phyloP scores from a whole-genome alignment of 23 tunicate genomes.

The Halocynthia roretzi region DNA sequence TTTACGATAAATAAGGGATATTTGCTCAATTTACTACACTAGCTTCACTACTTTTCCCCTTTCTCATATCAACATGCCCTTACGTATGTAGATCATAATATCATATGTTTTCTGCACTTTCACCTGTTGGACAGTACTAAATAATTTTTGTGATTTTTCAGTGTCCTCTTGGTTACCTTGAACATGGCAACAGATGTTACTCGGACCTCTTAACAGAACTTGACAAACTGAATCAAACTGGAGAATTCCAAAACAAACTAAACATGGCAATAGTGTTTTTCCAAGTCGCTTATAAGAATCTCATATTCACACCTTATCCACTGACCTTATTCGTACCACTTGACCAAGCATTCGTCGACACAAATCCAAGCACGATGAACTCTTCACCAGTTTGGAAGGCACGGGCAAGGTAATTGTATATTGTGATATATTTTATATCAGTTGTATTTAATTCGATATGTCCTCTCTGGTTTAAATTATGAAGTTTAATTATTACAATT shows the following conservation, averaged over 20 bases:
- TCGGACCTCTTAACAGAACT: slow-evolving; percentile 49
- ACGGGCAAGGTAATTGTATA: slow-evolving; percentile 27
- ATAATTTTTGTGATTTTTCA: slow-evolving; percentile 9
- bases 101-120: no score
- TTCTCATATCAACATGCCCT: no score
- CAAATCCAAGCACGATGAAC: slow-evolving; percentile 2
- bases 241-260: slow-evolving; percentile 41
- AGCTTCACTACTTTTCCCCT: no score
- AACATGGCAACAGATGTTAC: slow-evolving; percentile 31
- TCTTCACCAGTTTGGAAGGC: slow-evolving; percentile 31
- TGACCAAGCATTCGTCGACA: slow-evolving; percentile 43
- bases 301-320: slow-evolving; percentile 6
- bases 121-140: no score
- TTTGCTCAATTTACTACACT: no score
- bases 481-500: no score
- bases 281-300: slow-evolving; percentile 14
- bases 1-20: no score
- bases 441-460: no score
- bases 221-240: slow-evolving; percentile 39
- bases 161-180: slow-evolving; percentile 51
- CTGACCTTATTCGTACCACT: slow-evolving; percentile 51
- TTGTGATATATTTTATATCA: no score
- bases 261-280: slow-evolving; percentile 52
- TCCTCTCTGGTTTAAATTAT: no score
- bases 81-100: no score